phyloP scores from a whole-genome alignment of 2,888 invertebrate genomes.

The Metopia argyrocephala region DNA sequence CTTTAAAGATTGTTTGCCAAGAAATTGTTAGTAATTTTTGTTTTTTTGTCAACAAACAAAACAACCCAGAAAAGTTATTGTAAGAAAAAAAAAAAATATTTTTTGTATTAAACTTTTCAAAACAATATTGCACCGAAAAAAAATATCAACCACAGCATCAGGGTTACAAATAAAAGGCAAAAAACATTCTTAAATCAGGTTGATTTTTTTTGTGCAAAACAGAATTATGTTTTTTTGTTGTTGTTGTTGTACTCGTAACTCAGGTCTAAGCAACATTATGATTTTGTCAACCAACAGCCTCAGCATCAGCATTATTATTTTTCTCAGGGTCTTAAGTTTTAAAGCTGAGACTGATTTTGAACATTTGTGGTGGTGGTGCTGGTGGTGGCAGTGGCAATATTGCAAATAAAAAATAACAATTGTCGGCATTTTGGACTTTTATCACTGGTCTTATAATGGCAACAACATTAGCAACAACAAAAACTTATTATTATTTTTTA shows the following conservation, averaged over 20 bases:
- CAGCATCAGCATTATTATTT: constrained; percentile 26
- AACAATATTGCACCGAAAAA: constrained; percentile 25
- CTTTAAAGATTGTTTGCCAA: constrained; percentile 62
- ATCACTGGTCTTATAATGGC: constrained; percentile 55
- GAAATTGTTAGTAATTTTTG: constrained; percentile 58
- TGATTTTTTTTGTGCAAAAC: constrained; percentile 51
- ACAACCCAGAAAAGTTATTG: constrained; percentile 61
- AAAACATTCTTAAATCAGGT: constrained; percentile 61
- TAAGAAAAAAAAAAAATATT: constrained; percentile 44
- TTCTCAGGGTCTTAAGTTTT: constrained; percentile 40
- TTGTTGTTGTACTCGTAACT: constrained; percentile 10
- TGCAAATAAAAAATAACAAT: constrained; percentile 58
- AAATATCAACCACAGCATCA: constrained; percentile 56
- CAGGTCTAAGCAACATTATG: constrained; percentile 57
- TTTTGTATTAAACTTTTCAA: constrained; percentile 61
- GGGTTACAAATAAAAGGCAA: constrained; percentile 45
- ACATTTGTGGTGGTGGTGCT: not conserved
- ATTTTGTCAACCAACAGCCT: constrained; percentile 63
- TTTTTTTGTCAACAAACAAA: constrained; percentile 46
- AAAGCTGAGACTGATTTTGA: not conserved
- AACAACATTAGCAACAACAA: constrained; percentile 39
- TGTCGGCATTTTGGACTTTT: constrained; percentile 64
- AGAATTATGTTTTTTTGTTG: constrained; percentile 46
- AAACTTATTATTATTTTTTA: constrained; percentile 62
- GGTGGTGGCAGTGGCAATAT: not conserved